Base-by-base conservation (phyloP, 1,140 invertebrate genomes). In the Ganaspis sp. region DNA sequence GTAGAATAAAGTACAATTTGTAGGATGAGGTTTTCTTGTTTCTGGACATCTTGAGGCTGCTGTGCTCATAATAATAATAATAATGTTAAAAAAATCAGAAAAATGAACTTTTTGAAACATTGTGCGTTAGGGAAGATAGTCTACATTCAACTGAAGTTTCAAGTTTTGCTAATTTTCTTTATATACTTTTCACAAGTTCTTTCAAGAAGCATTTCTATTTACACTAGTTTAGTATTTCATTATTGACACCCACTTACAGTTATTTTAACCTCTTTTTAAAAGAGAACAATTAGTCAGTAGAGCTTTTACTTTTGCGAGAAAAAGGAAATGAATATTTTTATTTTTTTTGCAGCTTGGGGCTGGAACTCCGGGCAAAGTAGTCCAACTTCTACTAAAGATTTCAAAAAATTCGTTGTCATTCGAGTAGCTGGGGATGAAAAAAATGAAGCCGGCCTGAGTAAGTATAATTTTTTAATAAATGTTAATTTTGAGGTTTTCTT, bases 401-500 rank as follows among this genome's bases (percentile, higher is more conserved):
- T 94, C 53, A 94, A 94, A 82, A 94, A 94, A 83, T 94, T 94
- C 85, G 93, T 95, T 42, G 94, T 94, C 0, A 93, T 94, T 71
- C 90, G 93, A 73, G 93, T 94, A 34, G 92, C 93, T 9, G 92
- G 92, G 19, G 92, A 93, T 81, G 92, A 92, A 76, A 92, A 92
- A 72, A 88, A 91, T 9, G 90, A 91, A 73, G 87, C 87, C 26
- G 90, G 90, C 74, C 78, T 91, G 19, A 91, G 90, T 91, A 81
- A 73, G 84, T 85, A 81, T 79, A 17, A 17, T 49, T 42, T 42
- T 12, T 42, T 42, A 2, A n/a, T n/a, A 26, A 45, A 54, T 54
- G 11, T 15, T 72, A 1, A 71, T 42, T 21, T 71, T 71, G 1
- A 70, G n/a, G n/a, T n/a, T n/a, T n/a, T n/a, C n/a, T n/a, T n/a